These are phyloP conservation scores for Idaea straminata DNA, from an alignment of 2,888 invertebrate species.

Conservation along the genomic window DNA sequence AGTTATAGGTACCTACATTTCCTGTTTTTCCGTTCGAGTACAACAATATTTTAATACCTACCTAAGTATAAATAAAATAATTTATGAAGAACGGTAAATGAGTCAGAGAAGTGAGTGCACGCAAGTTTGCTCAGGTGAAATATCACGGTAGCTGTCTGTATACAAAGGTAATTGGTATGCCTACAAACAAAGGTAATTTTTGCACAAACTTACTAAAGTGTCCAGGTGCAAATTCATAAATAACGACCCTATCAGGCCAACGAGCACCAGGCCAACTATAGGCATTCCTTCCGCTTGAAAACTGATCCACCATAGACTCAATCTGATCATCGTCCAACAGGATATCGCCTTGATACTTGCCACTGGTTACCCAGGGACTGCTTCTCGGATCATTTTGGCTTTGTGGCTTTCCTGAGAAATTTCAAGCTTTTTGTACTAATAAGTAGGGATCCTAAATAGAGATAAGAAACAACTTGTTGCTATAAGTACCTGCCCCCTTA, in stretches of 20 bases:
- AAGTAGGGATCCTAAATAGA: neutral
- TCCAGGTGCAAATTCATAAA: constrained; percentile 42
- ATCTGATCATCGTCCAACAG: constrained; percentile 44
- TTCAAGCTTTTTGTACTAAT: neutral
- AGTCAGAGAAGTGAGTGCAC: no score
- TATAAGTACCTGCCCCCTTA: no score
- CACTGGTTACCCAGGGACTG: constrained; percentile 48
- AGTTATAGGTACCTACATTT: no score
- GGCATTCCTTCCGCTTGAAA: constrained; percentile 40
- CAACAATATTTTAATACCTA: no score
- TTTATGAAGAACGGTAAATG: no score
- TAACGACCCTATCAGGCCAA: constrained; percentile 44
- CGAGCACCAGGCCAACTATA: constrained; percentile 42
- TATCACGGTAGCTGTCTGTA: no score
- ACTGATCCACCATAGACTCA: constrained; percentile 40
- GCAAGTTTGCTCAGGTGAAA: no score
- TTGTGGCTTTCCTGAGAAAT: constrained; percentile 30
- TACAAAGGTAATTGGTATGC: no score
- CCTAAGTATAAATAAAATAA: no score
- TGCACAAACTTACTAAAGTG: constrained; percentile 33
- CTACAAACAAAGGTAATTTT: neutral
- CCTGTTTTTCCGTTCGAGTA: no score
- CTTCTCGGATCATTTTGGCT: constrained; percentile 29
- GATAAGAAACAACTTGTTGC: no score
- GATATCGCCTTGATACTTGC: constrained; percentile 56